Conservation (phyloP, 2,113 vertebrate genomes). For the Okapia johnstoni region DNA sequence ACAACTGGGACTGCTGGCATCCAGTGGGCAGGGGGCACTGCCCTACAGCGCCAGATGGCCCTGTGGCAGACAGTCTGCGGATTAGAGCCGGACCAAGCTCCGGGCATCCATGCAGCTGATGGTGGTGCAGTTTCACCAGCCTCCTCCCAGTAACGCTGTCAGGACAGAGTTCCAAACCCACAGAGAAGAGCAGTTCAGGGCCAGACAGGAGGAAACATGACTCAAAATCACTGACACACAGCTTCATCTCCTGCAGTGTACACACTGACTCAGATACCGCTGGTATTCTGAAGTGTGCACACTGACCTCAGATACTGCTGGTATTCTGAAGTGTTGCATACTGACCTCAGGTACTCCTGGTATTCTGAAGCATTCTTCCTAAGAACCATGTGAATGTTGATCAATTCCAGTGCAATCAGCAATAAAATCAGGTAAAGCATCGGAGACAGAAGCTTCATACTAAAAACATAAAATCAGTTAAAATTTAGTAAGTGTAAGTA, state of each 20-base stretch:
- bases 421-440: slow-evolving; percentile 74
- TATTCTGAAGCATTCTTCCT: slow-evolving; percentile 65
- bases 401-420: slow-evolving; percentile 75
- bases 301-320: no score
- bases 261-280: not conserved
- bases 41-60: not conserved
- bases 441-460: slow-evolving; percentile 73
- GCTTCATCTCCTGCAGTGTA: rapidly evolving
- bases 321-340: no score
- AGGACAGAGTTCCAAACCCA: rapidly evolving
- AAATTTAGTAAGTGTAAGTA: not conserved
- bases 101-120: rapidly evolving
- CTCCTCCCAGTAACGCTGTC: not conserved
- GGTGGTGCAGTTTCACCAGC: not conserved
- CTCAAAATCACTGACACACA: rapidly evolving
- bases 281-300: not conserved
- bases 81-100: not conserved
- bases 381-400: slow-evolving; percentile 60
- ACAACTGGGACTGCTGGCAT: not conserved
- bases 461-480: slow-evolving; percentile 32
- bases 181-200: not conserved
- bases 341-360: not conserved
- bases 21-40: not conserved
- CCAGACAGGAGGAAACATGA: no score
- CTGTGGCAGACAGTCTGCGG: not conserved